phyloP scores from a whole-genome alignment of 1,140 invertebrate genomes.

The Watersipora subatra region DNA sequence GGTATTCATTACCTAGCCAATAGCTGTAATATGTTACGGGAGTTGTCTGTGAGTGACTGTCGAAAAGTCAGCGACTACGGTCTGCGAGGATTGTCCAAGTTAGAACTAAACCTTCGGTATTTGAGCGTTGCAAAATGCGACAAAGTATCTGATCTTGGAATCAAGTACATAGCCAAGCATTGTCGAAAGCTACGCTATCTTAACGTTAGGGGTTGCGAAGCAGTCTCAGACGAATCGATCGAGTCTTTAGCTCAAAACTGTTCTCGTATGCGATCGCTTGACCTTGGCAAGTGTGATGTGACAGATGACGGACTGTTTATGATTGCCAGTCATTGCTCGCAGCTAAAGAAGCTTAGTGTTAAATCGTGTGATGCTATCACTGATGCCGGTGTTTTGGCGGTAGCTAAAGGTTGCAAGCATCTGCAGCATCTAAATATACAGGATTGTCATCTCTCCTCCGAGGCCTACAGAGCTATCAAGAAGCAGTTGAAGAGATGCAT shows the following conservation, averaged over 20 bases:
- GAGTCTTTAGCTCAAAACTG: conserved; percentile 67
- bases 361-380: conserved; percentile 77
- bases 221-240: conserved; percentile 74
- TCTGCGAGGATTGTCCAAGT: conserved; percentile 70
- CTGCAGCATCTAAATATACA: conserved; percentile 79
- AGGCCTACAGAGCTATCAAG: conserved; percentile 77
- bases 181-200: conserved; percentile 79
- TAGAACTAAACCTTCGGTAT: conserved; percentile 67
- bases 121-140: conserved; percentile 79
- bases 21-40: conserved; percentile 62
- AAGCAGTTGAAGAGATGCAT: conserved; percentile 78
- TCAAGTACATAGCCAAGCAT: conserved; percentile 69
- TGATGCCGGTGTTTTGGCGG: conserved; percentile 66
- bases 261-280: conserved; percentile 64
- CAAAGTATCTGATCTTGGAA: conserved; percentile 77
- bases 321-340: conserved; percentile 72
- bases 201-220: conserved; percentile 78
- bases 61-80: conserved; percentile 76
- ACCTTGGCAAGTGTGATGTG: conserved; percentile 82
- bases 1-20: conserved; percentile 55
- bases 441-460: conserved; percentile 66
- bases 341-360: conserved; percentile 73
- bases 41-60: conserved; percentile 80
- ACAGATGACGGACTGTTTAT: conserved; percentile 70
- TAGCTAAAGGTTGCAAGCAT: conserved; percentile 67